Percentiles rank a stretch among this genome's conserved stretches.
phyloP scores from a whole-genome alignment of 2,797 vertebrate species.

The Serranus cabrilla region DNA sequence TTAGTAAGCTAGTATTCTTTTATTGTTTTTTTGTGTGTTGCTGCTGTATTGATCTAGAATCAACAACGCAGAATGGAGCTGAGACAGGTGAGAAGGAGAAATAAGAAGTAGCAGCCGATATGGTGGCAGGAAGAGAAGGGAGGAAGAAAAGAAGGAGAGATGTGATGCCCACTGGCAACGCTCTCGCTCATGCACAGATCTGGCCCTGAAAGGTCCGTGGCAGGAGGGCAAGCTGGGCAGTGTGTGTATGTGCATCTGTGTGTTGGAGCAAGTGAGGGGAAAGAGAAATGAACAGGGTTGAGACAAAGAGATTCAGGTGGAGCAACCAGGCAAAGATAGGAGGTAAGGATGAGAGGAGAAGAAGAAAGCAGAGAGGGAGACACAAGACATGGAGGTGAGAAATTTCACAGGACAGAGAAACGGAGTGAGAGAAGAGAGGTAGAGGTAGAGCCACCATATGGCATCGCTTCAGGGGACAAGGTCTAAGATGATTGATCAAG shows the following conservation, averaged over 20 bases:
- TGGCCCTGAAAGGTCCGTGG: slow-evolving; percentile 39
- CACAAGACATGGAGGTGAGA: slow-evolving; percentile 28
- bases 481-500: slow-evolving; percentile 57
- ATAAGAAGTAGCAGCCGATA: neutral
- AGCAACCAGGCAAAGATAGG: slow-evolving; percentile 5
- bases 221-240: slow-evolving; percentile 27
- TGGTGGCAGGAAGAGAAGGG: neutral
- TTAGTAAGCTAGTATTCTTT: neutral
- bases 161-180: slow-evolving; percentile 37
- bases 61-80: neutral
- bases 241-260: slow-evolving; percentile 15
- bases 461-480: slow-evolving; percentile 75
- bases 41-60: slow-evolving; percentile 10
- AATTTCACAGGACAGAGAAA: slow-evolving; percentile 18
- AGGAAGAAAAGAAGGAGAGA: slow-evolving; percentile 4
- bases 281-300: slow-evolving; percentile 35
- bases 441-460: slow-evolving; percentile 77
- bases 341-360: neutral
- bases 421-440: slow-evolving; percentile 41
- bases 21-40: neutral
- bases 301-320: slow-evolving; percentile 37
- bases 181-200: slow-evolving; percentile 42
- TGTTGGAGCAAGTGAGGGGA: slow-evolving; percentile 15
- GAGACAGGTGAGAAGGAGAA: slow-evolving; percentile 28
- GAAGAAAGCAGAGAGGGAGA: neutral